Evolutionary conservation across 2,113 vertebrate genomes (phyloP).

Genomic region (Harpagus bidentatus): DNA sequence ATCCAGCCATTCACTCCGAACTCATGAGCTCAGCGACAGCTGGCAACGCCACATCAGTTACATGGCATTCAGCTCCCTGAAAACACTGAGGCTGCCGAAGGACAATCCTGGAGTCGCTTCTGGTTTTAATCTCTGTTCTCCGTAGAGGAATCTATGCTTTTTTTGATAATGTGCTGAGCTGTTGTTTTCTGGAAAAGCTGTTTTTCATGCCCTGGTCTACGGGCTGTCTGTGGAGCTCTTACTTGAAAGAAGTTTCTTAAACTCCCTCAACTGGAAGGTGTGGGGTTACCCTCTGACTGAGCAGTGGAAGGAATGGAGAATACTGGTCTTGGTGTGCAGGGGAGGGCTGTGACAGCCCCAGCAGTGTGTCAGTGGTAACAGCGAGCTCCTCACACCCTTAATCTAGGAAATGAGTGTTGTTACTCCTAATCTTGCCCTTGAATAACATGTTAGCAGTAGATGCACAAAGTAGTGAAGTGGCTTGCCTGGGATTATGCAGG

Average conservation of each 20-base stretch:
- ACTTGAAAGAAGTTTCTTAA: neutral
- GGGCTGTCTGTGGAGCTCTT: neutral
- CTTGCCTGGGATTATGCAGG: neutral
- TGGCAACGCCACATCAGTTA: neutral
- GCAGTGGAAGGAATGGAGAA: neutral
- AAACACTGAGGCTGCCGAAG: neutral
- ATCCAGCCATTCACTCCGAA: constrained; percentile 16
- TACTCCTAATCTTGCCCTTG: neutral
- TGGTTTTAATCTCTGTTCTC: constrained; percentile 25
- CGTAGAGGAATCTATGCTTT: neutral
- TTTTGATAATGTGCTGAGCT: constrained; percentile 11
- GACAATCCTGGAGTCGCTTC: constrained; percentile 2
- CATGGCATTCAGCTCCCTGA: neutral
- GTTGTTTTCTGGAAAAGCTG: neutral
- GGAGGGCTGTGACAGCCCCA: neutral
- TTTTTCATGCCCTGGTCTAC: neutral
- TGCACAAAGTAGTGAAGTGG: neutral
- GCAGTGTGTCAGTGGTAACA: neutral
- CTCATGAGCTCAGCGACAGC: neutral
- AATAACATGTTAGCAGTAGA: neutral
- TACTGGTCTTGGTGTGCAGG: neutral
- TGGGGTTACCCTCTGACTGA: neutral
- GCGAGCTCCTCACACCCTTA: neutral
- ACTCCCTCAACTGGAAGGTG: neutral
- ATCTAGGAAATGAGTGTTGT: neutral